Percentiles rank a stretch among this genome's conserved stretches.
phyloP scores from a whole-genome alignment of 2,888 invertebrate genomes.

The Drosophila tanythrix region DNA sequence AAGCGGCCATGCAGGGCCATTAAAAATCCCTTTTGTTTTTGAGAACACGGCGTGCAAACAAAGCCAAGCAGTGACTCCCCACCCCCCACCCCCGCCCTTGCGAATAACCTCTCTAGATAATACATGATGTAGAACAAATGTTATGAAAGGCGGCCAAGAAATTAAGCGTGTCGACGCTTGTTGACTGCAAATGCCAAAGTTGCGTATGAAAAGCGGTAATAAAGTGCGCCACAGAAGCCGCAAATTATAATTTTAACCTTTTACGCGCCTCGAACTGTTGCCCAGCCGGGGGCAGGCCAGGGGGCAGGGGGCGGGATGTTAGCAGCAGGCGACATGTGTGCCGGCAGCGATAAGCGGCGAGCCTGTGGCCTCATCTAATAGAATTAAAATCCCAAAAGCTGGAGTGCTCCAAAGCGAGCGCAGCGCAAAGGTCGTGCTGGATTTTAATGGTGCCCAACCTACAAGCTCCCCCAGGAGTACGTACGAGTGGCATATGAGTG shows the following conservation, averaged over 20 bases:
- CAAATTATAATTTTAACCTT: conserved; percentile 79
- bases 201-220: conserved; percentile 65
- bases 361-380: conserved; percentile 63
- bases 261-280: conserved; percentile 56
- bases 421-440: conserved; percentile 64
- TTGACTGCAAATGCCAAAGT: conserved; percentile 81
- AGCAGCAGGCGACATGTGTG: conserved; percentile 60
- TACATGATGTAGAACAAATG: conserved; percentile 76
- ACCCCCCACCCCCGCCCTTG: neutral
- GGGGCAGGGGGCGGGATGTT: neutral
- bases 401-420: conserved; percentile 65
- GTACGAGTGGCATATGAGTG: conserved; percentile 71
- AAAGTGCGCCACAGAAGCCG: conserved; percentile 73
- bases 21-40: conserved; percentile 73
- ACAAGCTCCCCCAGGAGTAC: conserved; percentile 6
- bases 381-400: conserved; percentile 71
- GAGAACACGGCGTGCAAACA: conserved; percentile 35
- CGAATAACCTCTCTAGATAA: conserved; percentile 5
- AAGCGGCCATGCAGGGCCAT: conserved; percentile 67
- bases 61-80: conserved; percentile 12
- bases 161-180: conserved; percentile 81
- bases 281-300: conserved; percentile 21
- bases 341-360: conserved; percentile 64
- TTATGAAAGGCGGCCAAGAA: conserved; percentile 74
- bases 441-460: conserved; percentile 62